These are phyloP conservation scores for Helarctos malayanus DNA, from an alignment of 2,797 vertebrate species.

Conservation along the genomic window DNA sequence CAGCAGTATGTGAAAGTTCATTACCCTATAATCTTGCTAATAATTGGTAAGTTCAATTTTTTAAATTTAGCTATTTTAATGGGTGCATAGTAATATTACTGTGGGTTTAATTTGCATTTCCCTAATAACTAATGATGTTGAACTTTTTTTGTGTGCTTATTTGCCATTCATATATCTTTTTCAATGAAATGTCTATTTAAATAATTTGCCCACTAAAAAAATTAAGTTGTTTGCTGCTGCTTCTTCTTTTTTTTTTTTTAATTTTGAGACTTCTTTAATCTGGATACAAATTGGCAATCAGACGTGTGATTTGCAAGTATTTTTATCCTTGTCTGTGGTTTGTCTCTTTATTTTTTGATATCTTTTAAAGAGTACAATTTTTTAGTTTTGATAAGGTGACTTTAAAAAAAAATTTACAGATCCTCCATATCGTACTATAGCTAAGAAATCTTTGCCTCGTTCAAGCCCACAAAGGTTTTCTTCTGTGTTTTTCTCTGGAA, in stretches of 20 bases:
- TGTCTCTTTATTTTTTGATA: neutral
- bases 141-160: neutral
- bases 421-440: neutral
- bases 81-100: neutral
- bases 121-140: neutral
- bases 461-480: neutral
- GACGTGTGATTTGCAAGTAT: neutral
- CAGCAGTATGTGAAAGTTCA: neutral
- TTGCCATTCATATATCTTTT: neutral
- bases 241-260: neutral
- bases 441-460: slow-evolving; percentile 1
- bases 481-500: neutral
- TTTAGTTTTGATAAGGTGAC: neutral
- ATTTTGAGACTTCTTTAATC: neutral
- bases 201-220: neutral
- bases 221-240: neutral
- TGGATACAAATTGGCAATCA: neutral
- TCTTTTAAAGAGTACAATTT: neutral
- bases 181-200: neutral
- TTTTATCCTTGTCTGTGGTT: neutral
- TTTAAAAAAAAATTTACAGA: neutral
- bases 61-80: neutral
- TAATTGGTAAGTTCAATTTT: neutral
- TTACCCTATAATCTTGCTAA: neutral
- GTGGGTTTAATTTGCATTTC: neutral